Evolutionary conservation across 1,140 invertebrate genomes (phyloP).

Genomic region (Brachionus plicatilis): DNA sequence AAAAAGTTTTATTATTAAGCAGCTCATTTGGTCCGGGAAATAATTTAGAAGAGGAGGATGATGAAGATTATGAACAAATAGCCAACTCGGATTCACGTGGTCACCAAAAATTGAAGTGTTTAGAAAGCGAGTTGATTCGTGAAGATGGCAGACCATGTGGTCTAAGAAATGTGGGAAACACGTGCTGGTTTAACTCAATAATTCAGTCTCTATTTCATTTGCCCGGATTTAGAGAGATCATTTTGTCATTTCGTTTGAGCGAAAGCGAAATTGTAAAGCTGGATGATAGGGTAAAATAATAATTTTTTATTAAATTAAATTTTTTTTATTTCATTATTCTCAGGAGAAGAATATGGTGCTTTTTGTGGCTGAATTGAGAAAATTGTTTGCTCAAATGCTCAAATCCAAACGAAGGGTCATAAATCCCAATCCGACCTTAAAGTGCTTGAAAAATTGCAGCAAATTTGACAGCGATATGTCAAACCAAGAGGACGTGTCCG

Average conservation of each 20-base stretch:
- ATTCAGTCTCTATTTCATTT: slow-evolving; percentile 51
- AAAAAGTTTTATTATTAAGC: not conserved
- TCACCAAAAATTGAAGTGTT: not conserved
- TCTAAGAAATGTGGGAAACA: slow-evolving; percentile 60
- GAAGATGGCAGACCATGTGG: slow-evolving; percentile 57
- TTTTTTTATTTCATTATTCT: slow-evolving; percentile 26
- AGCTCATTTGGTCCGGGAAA: not conserved
- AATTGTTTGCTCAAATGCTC: slow-evolving; percentile 58
- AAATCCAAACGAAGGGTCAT: slow-evolving; percentile 57
- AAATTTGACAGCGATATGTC: slow-evolving; percentile 29
- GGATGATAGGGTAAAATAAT: not conserved
- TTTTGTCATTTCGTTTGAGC: slow-evolving; percentile 50
- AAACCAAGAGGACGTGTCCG: slow-evolving; percentile 33
- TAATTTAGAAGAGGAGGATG: slow-evolving; percentile 24
- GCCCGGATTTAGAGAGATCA: slow-evolving; percentile 56
- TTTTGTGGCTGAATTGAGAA: slow-evolving; percentile 56
- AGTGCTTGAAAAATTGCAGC: slow-evolving; percentile 32
- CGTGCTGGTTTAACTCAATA: slow-evolving; percentile 61
- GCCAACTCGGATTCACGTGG: not conserved
- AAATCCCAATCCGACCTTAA: slow-evolving; percentile 57
- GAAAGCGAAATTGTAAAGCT: not conserved
- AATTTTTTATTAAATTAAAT: not conserved
- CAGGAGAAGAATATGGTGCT: slow-evolving; percentile 51
- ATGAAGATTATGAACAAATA: slow-evolving; percentile 28
- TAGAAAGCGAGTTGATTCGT: slow-evolving; percentile 42